Base-by-base conservation (phyloP, 2,888 invertebrate species). In the Dryobotodes eremita region DNA sequence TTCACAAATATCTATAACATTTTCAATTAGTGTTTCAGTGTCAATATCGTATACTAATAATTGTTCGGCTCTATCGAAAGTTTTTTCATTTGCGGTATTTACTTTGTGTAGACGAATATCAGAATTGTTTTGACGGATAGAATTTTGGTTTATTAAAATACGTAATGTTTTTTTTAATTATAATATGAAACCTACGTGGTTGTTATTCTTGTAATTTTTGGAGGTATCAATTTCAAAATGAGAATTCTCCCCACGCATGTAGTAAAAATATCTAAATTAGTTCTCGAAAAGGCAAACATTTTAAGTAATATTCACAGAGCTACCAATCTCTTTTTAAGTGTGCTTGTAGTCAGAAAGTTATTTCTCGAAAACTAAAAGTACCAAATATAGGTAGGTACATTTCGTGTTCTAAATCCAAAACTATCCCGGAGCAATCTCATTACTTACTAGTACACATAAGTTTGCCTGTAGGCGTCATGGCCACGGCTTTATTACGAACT, bases 61-160 rank as follows among this genome's bases (percentile, higher is more conserved):
- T 36, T 86, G 77, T 85, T 73, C 68, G 48, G 66, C 64, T 78
- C 31, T 11, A 75, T 46, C 65, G 50, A 80, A 83, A 83, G 75
- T 86, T 85, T 78, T 86, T 83, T 80, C 71, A 83, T 76, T 83
- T 80, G 71, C 48, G 71, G 62, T 83, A 72, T 83, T 86, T 83
- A 59, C 71, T 82, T 76, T 75, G 59, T 73, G 48, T 71, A 46
- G n/a, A 61, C 55, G 53, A 62, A 61, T 59, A 79, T 31, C 26
- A 46, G 26, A 57, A 79, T 82, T 71, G 50, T 46, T 70, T 84
- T 36, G n/a, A 70, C 17, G 23, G n/a, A 59, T 70, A 64, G 31
- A 61, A 55, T 61, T 59, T 46, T 20, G 50, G 59, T 64, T n/a
- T n/a, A 26, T 71, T 59, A 59, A 53, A 62, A 46, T 61, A 7